Percentiles rank a stretch among this genome's conserved stretches.
Conservation (phyloP, 2,113 vertebrate species). For the Sapajus apella region DNA sequence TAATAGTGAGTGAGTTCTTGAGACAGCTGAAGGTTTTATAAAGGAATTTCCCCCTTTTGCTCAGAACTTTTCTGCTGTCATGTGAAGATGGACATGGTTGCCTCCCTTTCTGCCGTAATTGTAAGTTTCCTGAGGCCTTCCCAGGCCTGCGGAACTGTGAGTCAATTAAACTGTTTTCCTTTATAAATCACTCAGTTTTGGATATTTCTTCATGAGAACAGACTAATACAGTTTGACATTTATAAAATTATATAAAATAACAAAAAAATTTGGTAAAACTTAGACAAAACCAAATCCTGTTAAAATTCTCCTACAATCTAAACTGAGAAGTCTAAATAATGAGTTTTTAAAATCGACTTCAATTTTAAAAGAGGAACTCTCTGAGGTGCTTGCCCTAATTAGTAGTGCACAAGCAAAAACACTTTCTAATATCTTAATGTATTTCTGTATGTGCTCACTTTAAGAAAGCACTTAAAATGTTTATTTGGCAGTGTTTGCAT, state of each 20-base stretch:
- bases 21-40: no score
- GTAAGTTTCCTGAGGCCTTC: no score
- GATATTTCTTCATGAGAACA: no score
- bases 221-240: background rate
- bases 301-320: background rate
- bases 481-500: background rate
- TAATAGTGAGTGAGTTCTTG: no score
- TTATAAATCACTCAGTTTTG: no score
- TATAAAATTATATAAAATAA: background rate
- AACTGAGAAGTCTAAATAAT: background rate
- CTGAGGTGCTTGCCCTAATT: background rate
- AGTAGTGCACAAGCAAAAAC: background rate
- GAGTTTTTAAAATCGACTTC: background rate
- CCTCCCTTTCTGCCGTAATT: no score
- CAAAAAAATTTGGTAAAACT: background rate
- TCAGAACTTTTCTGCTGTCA: no score
- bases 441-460: background rate
- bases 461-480: background rate
- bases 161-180: no score
- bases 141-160: no score
- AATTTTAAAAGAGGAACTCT: background rate
- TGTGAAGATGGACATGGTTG: no score
- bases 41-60: no score
- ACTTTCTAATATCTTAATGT: background rate
- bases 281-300: conserved; percentile 11